phyloP scores from a whole-genome alignment of 2,113 vertebrate species.

The Chaenogobius annularis region DNA sequence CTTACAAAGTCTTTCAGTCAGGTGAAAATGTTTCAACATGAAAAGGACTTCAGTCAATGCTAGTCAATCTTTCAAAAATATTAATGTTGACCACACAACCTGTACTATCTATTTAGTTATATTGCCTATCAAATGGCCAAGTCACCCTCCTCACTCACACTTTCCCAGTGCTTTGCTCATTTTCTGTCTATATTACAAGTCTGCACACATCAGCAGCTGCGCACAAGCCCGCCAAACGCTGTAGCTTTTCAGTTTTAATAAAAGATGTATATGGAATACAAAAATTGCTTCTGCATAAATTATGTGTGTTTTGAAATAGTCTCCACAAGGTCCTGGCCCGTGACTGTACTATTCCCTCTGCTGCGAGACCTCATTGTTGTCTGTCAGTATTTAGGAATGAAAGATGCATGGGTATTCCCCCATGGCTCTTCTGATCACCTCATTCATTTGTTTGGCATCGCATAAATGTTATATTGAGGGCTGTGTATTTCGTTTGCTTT shows the following conservation, averaged over 20 bases:
- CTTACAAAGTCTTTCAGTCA: too few relatives aligned
- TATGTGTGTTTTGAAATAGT: constrained; percentile 3
- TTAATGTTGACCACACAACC: neutral
- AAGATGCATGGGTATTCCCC: neutral
- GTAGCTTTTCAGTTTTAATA: constrained; percentile 26
- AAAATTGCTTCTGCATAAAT: constrained; percentile 47
- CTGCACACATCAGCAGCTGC: constrained; percentile 10
- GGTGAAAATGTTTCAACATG: too few relatives aligned
- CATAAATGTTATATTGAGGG: constrained; percentile 4
- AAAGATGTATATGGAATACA: constrained; percentile 36
- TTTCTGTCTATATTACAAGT: constrained; percentile 2
- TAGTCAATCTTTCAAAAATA: too few relatives aligned
- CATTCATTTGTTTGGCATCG: constrained; percentile 4
- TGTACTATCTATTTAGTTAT: neutral
- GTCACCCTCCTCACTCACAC: neutral
- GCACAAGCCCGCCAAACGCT: constrained; percentile 14
- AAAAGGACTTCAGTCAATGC: too few relatives aligned
- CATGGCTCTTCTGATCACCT: neutral
- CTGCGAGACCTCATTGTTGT: neutral
- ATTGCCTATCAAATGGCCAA: neutral
- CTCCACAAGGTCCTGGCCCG: neutral
- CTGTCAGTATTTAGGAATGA: neutral
- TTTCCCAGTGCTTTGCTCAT: neutral
- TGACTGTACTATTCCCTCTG: constrained; percentile 5
- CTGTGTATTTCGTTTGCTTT: neutral